Evolutionary conservation across 2,797 vertebrate genomes (phyloP), one percentile per base, ranked within the genome.

Genomic region (Protosalanx chinensis): DNA sequence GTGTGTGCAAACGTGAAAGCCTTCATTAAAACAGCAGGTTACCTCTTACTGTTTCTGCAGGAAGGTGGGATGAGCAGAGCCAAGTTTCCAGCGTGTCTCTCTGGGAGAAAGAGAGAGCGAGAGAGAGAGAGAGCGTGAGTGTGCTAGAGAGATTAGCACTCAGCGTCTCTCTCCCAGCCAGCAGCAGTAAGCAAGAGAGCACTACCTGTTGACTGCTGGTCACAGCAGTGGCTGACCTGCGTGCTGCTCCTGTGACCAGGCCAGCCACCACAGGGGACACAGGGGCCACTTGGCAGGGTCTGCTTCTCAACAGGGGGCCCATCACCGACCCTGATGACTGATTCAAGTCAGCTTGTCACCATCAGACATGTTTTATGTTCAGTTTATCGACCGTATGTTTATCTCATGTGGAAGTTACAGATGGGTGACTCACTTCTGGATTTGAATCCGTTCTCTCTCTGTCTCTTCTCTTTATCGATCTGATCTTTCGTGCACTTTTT

Each of bases 41-140:
- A 35, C 82, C 75, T 88, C 85, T 87, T 79, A 82, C 70, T 71
- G 81, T 82, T 88, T 78, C 69, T 88, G 87, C 79, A 84, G 84
- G 76, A 69, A 80, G 81, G 78, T 70, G 23, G 13, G 33, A 37
- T 46, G 32, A 62, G 76, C 79, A 51, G 75, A 87, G 90, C 82
- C 86, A 91, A 86, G 78, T 93, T 93, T 90, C 91, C 91, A 89
- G 79, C 67, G 81, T 61, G 83, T 10, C 79, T 88, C 86, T 91
- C 49, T 7, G 82, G 91, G 90, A 88, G 85, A 27, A 1, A 27
- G 23, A 27, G 23, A 27, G 23, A 27, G 23, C 1, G 23, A 27
- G 23, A 27, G 23, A 27, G 23, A 27, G 23, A 27, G 23, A 27
- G 23, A 27, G 23, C 23, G 23, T 78, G 78, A 82, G 86, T 91